Base-by-base conservation (phyloP, 2,888 invertebrate species). In the Peribatodes rhomboidaria region DNA sequence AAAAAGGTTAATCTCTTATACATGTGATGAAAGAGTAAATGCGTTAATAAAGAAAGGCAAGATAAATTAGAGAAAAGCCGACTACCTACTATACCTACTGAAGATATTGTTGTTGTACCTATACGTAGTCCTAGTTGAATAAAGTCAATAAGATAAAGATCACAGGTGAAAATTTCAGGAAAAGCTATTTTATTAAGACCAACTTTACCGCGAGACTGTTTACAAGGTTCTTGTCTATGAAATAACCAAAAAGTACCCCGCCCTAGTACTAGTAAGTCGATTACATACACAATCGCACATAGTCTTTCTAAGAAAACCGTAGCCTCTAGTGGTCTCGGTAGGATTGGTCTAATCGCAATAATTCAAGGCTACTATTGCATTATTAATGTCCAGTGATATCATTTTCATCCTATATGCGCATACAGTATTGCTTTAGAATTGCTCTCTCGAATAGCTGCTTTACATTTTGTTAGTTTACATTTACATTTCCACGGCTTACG, bases 311-410 rank as follows among this genome's bases (percentile, higher is more conserved):
- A 47, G 47, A 77, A 79, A 78, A 76, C 74, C 74, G 76, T n/a
- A 78, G 74, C 13, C 13, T 76, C 76, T 54, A 37, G 56, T n/a
- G n/a, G n/a, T 61, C 67, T 65, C 61, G 27, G 41, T 62, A 47
- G 50, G 64, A 65, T 69, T 68, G 73, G 75, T 73, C 72, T 75
- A 72, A 79, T 82, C 76, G 77, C 73, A 72, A 76, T 71, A 70
- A 74, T 76, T 79, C 80, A 80, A 83, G 81, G 80, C 71, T 69
- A 64, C 69, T 78, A 65, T 77, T 84, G 80, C 80, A 84, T 84
- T 86, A 84, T 81, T 81, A 82, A 84, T 87, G 74, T 73, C 16
- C 22, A 42, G 41, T 56, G 50, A 61, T 61, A 61, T 54, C 54
- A 61, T 56, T 56, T 55, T 18, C 39, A 57, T 52, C 49, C 14